Percentiles rank a stretch among this genome's conserved stretches.
Evolutionary conservation across 2,113 vertebrate genomes (phyloP).

Genomic region (Syngnathus floridae): DNA sequence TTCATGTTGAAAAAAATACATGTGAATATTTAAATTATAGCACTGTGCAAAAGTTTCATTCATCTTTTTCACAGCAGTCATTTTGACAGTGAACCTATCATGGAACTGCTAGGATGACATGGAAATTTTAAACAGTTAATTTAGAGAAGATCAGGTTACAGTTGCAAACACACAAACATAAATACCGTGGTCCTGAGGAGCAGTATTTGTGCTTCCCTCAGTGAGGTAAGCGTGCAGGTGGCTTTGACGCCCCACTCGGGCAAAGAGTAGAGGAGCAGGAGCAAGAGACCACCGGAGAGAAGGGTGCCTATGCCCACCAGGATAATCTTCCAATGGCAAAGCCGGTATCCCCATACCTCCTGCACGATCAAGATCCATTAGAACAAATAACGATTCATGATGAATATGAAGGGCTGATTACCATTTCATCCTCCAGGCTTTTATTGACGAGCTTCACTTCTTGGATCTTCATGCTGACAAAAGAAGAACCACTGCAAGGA

Average conservation of each 20-base stretch:
- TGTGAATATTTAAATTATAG: too few relatives aligned
- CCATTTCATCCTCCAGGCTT: conserved; percentile 89
- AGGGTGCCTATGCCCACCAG: conserved; percentile 77
- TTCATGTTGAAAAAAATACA: too few relatives aligned
- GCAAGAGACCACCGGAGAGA: conserved; percentile 83
- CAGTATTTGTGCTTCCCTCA: conserved; percentile 79
- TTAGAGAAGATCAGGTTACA: not conserved
- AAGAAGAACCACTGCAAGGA: conserved; percentile 9
- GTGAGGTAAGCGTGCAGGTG: conserved; percentile 69
- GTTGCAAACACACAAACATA: not conserved
- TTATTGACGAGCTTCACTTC: conserved; percentile 79
- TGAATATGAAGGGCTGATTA: conserved; percentile 44
- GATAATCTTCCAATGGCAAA: conserved; percentile 80
- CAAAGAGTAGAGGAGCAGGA: conserved; percentile 93
- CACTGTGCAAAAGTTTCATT: too few relatives aligned
- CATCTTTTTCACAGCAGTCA: too few relatives aligned
- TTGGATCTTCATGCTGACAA: conserved; percentile 76
- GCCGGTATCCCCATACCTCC: conserved; percentile 83
- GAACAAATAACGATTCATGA: too few relatives aligned
- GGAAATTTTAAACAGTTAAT: too few relatives aligned
- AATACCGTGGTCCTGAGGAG: conserved; percentile 83
- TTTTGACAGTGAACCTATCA: too few relatives aligned
- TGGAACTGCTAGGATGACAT: too few relatives aligned
- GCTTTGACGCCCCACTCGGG: conserved; percentile 86
- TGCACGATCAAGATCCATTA: conserved; percentile 38